Evolutionary conservation across 2,113 vertebrate species (phyloP).

Genomic region (Osmerus eperlanus): DNA sequence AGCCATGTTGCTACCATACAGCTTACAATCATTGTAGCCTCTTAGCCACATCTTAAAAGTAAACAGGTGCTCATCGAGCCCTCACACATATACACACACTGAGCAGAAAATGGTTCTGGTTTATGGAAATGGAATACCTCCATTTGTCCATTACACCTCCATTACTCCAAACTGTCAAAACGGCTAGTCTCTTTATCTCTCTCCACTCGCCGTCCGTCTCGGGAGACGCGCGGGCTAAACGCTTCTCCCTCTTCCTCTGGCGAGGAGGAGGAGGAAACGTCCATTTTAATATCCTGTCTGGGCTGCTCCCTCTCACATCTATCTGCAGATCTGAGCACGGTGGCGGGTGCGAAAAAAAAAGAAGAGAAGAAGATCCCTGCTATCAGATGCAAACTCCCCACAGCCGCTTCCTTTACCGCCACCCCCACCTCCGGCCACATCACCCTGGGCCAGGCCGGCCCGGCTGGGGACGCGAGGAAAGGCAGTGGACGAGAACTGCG

Average conservation of each 20-base stretch:
- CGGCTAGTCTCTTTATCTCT: not conserved
- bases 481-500: no score
- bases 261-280: slow-evolving; percentile 57
- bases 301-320: slow-evolving; percentile 31
- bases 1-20: no score
- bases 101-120: no score
- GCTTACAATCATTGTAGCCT: no score
- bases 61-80: no score
- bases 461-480: no score
- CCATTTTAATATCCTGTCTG: slow-evolving; percentile 69
- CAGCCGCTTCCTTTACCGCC: slow-evolving; percentile 16
- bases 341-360: slow-evolving; percentile 24
- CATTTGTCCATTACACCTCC: not conserved
- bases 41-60: no score
- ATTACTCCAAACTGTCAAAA: not conserved
- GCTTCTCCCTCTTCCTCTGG: slow-evolving; percentile 44
- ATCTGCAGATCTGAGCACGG: slow-evolving; percentile 64
- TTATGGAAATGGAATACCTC: no score
- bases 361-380: slow-evolving; percentile 48
- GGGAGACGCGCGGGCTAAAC: not conserved
- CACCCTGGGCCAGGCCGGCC: no score
- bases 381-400: slow-evolving; percentile 35
- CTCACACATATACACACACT: no score
- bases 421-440: no score
- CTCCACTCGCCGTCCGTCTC: not conserved